phyloP scores from a whole-genome alignment of 2,113 vertebrate species.

The Butastur rufipennis region DNA sequence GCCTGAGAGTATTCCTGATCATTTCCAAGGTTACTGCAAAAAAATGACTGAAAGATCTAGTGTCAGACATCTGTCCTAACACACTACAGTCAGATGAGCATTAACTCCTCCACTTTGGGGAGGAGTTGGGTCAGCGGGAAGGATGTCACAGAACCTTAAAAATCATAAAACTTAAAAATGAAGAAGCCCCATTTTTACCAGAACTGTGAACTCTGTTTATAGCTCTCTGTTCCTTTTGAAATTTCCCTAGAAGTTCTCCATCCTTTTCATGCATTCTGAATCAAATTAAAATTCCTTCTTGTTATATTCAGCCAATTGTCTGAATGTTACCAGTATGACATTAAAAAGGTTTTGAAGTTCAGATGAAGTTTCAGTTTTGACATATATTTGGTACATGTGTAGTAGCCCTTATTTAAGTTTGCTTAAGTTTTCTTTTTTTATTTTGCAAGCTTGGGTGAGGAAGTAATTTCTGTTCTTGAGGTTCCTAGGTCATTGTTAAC shows the following conservation, averaged over 20 bases:
- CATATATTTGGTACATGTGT: background rate
- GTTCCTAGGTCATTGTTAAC: background rate
- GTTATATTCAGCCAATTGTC: background rate
- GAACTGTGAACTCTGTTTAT: background rate
- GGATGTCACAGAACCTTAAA: background rate
- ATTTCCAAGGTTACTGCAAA: background rate
- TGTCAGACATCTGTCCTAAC: background rate
- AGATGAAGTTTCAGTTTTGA: background rate
- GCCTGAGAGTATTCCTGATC: fast-evolving
- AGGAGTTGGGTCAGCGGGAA: fast-evolving
- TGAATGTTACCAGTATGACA: background rate
- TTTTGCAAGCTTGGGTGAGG: background rate
- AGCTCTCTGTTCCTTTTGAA: background rate
- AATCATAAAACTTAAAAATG: background rate
- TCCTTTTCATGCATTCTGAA: background rate
- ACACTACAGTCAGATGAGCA: background rate
- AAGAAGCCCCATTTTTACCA: background rate
- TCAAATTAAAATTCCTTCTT: background rate
- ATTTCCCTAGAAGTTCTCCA: background rate
- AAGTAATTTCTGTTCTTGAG: background rate
- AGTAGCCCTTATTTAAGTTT: background rate
- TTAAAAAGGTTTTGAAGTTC: background rate
- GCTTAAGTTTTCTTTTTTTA: background rate
- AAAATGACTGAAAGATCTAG: background rate
- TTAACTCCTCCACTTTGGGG: background rate